Percentiles rank a stretch among this genome's conserved stretches.
phyloP scores from a whole-genome alignment of 2,797 vertebrate species.

The Poeciliopsis presidionis region DNA sequence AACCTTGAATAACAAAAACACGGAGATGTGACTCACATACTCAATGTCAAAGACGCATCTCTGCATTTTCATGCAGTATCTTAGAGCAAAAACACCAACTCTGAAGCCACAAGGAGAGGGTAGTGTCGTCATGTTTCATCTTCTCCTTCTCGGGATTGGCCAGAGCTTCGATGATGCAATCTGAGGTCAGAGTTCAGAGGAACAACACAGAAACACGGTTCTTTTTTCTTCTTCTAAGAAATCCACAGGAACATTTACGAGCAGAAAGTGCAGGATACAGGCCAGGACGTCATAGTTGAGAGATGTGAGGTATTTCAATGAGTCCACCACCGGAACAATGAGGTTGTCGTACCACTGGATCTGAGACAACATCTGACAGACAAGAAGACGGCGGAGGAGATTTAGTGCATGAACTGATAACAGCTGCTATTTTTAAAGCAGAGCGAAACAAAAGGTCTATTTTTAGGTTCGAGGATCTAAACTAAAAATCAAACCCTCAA shows the following conservation, averaged over 20 bases:
- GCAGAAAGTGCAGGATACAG: conserved; percentile 88
- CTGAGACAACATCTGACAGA: conserved; percentile 93
- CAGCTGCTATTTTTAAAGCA: background rate
- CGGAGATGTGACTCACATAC: conserved; percentile 20
- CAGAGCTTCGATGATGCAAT: conserved; percentile 98
- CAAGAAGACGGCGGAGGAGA: conserved; percentile 8
- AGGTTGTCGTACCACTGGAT: conserved; percentile 99
- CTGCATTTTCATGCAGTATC: conserved; percentile 16
- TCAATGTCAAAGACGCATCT: conserved; percentile 39
- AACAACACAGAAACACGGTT: conserved; percentile 12
- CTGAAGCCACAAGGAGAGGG: conserved; percentile 98
- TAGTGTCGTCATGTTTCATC: conserved; percentile 99
- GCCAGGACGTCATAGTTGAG: conserved; percentile 98
- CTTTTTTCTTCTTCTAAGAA: background rate
- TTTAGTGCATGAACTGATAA: background rate
- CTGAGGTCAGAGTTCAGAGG: conserved; percentile 80
- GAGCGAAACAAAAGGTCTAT: background rate
- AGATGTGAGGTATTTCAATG: conserved; percentile 98
- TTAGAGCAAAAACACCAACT: conserved; percentile 82
- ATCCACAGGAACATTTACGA: background rate
- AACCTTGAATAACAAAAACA: conserved; percentile 76
- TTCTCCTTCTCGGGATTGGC: conserved; percentile 99
- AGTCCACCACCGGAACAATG: conserved; percentile 97
- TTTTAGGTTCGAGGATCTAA: background rate
- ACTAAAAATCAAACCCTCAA: background rate